Evolutionary conservation across 2,888 invertebrate species (phyloP).

Genomic region (Zhuqinia jingwanae): DNA sequence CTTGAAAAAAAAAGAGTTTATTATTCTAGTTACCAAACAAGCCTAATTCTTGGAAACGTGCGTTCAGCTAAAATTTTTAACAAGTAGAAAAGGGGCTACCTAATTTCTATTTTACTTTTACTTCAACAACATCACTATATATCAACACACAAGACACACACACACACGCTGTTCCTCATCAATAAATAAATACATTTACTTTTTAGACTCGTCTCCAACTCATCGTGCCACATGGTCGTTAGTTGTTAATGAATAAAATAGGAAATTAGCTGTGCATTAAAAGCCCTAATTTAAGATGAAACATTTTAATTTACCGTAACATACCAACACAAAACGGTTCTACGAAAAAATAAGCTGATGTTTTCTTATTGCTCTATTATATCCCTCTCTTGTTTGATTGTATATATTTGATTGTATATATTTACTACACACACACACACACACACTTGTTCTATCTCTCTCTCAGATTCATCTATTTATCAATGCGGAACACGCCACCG

Average conservation of each 20-base stretch:
- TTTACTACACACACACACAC: no score
- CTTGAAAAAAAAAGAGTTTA: neutral
- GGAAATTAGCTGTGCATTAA: conserved; percentile 63
- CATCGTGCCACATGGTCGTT: conserved; percentile 42
- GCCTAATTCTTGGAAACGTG: conserved; percentile 42
- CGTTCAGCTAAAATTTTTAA: neutral
- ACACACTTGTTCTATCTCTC: neutral
- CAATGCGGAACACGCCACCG: conserved; percentile 29
- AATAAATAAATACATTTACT: neutral
- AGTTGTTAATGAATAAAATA: conserved; percentile 55
- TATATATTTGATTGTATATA: no score
- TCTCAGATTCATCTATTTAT: conserved; percentile 31
- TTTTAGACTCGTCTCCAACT: neutral
- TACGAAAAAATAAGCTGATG: neutral
- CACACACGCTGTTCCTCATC: neutral
- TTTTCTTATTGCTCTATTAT: neutral
- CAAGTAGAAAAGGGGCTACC: neutral
- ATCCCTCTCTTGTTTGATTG: neutral
- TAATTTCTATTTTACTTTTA: conserved; percentile 3
- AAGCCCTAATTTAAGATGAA: conserved; percentile 54
- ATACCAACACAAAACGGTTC: conserved; percentile 50
- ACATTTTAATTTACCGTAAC: conserved; percentile 67
- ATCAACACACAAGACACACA: no score
- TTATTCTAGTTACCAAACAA: neutral
- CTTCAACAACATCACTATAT: no score